These are phyloP conservation scores for Drosophila orena DNA, from an alignment of 1,140 invertebrate genomes.

Conservation along the genomic window DNA sequence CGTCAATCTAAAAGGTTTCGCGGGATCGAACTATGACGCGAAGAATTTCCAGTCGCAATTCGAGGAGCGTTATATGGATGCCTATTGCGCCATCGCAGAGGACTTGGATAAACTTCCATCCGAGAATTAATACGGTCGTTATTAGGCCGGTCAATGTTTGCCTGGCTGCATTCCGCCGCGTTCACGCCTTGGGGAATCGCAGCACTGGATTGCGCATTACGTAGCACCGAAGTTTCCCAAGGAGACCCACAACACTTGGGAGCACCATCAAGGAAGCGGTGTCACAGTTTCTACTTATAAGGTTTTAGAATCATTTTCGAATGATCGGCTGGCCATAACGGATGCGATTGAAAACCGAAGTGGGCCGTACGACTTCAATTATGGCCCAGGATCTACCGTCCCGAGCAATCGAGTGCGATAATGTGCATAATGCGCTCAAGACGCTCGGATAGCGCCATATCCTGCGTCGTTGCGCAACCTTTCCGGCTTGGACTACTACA, in stretches of 20 bases:
- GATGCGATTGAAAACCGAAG: neutral
- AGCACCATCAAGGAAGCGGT: neutral
- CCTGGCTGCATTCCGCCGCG: neutral
- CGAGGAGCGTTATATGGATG: neutral
- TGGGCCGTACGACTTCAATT: neutral
- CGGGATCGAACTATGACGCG: too few species aligned
- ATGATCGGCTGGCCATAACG: neutral
- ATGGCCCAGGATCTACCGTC: neutral
- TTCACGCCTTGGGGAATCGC: neutral
- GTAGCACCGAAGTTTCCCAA: neutral
- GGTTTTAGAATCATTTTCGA: neutral
- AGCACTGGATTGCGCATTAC: constrained; percentile 2
- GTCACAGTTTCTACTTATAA: neutral
- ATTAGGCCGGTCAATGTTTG: too few species aligned
- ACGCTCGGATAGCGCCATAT: neutral
- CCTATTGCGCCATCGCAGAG: too few species aligned
- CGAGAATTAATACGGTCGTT: too few species aligned
- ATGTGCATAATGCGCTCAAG: neutral
- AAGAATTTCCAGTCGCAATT: neutral
- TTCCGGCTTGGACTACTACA: neutral
- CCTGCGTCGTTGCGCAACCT: neutral
- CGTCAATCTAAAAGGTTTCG: too few species aligned
- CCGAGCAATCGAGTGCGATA: neutral
- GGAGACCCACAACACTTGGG: constrained; percentile 5
- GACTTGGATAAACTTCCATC: too few species aligned